Percentiles rank a stretch among this genome's conserved stretches.
phyloP scores from a whole-genome alignment of 2,888 invertebrate species.

The Nemoura dubitans region DNA sequence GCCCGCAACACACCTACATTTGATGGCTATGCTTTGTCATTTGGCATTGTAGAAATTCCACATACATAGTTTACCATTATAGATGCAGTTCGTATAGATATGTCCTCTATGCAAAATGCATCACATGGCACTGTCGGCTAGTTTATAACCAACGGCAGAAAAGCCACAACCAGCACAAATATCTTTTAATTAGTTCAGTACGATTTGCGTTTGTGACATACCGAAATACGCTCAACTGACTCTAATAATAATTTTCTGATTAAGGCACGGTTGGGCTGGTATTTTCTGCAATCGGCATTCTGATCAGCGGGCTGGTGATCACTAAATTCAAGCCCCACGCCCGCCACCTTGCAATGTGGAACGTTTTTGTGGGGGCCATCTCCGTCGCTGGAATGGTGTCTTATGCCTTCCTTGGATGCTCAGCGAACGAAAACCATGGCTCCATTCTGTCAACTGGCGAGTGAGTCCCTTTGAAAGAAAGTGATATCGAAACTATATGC shows the following conservation, averaged over 20 bases:
- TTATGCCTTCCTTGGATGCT: conserved; percentile 74
- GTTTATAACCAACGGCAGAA: too few relatives aligned
- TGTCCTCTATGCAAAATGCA: too few relatives aligned
- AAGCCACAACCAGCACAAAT: too few relatives aligned
- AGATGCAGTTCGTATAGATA: too few relatives aligned
- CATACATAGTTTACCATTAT: too few relatives aligned
- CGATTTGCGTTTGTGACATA: too few relatives aligned
- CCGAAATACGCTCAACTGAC: too few relatives aligned
- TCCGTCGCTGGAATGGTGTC: conserved; percentile 71
- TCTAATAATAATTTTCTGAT: background rate
- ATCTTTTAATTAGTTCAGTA: too few relatives aligned
- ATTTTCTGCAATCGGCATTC: conserved; percentile 74
- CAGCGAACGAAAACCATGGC: conserved; percentile 66
- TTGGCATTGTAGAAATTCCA: too few relatives aligned
- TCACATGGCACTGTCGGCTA: too few relatives aligned
- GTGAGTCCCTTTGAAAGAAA: conserved; percentile 54
- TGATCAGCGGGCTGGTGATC: conserved; percentile 73
- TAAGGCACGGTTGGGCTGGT: conserved; percentile 71
- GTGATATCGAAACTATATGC: background rate
- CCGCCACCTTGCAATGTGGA: conserved; percentile 74
- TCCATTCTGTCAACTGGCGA: conserved; percentile 60
- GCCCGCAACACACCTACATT: too few relatives aligned
- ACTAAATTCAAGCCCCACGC: conserved; percentile 73
- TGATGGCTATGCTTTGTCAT: too few relatives aligned
- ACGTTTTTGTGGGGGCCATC: conserved; percentile 70